Percentiles rank a stretch among this genome's conserved stretches.
Evolutionary conservation across 53 echinoderm and acorn worm genomes (phyloP).

Genomic region (Arbacia lixula): DNA sequence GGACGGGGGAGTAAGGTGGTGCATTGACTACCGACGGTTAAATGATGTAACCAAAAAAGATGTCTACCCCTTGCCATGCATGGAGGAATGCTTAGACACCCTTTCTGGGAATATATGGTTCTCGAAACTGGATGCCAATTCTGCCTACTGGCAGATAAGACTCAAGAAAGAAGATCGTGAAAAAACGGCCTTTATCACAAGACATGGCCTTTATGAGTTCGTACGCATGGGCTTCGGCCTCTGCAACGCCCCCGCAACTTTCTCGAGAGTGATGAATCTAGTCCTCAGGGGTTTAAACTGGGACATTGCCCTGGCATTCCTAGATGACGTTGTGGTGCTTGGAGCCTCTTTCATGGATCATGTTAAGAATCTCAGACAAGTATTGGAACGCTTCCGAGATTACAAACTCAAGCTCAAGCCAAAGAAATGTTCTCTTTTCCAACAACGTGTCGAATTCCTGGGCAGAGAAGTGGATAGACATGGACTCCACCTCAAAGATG

Average conservation of each 20-base stretch:
- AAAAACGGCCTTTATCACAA: constrained; percentile 71
- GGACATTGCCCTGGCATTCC: constrained; percentile 57
- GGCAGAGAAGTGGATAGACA: constrained; percentile 32
- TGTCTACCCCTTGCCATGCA: constrained; percentile 74
- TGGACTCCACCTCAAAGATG: constrained; percentile 1
- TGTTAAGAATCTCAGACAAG: constrained; percentile 39
- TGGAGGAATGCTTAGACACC: constrained; percentile 69
- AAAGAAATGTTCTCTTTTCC: constrained; percentile 49
- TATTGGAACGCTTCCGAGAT: constrained; percentile 41
- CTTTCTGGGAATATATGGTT: constrained; percentile 59
- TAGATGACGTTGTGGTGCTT: constrained; percentile 63
- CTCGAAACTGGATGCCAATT: constrained; percentile 47
- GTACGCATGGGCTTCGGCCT: constrained; percentile 60
- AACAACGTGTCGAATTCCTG: constrained; percentile 44
- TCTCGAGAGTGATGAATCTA: constrained; percentile 63
- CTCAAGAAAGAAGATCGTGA: constrained; percentile 42
- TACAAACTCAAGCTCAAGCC: constrained; percentile 53
- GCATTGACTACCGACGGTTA: constrained; percentile 45
- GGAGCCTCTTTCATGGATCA: constrained; percentile 50
- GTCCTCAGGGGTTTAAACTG: constrained; percentile 63
- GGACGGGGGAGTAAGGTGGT: constrained; percentile 22
- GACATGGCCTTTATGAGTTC: constrained; percentile 57
- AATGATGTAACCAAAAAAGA: constrained; percentile 67
- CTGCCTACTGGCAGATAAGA: constrained; percentile 66
- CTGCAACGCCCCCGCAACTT: constrained; percentile 71